Evolutionary conservation across 2,113 vertebrate species (phyloP).

Genomic region (Nothobranchius furzeri): DNA sequence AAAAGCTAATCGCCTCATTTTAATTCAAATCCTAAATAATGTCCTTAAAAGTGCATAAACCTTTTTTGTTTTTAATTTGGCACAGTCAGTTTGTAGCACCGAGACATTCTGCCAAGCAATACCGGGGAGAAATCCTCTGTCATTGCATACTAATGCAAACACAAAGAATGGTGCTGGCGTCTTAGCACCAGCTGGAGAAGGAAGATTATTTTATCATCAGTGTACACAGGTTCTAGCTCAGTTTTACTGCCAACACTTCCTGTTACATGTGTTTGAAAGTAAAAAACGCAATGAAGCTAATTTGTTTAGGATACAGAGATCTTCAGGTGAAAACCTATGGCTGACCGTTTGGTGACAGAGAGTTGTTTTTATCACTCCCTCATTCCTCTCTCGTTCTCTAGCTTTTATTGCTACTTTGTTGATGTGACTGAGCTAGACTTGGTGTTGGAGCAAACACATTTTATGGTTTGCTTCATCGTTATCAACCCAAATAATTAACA

Average conservation of each 20-base stretch:
- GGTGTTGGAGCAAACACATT: slow-evolving; percentile 23
- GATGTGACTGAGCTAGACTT: slow-evolving; percentile 13
- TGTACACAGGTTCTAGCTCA: slow-evolving; percentile 41
- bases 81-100: slow-evolving; percentile 65
- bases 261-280: slow-evolving; percentile 24
- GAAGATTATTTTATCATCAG: slow-evolving; percentile 67
- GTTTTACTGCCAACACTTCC: slow-evolving; percentile 41
- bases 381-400: slow-evolving; percentile 6
- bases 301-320: slow-evolving; percentile 41
- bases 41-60: slow-evolving; percentile 42
- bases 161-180: slow-evolving; percentile 47
- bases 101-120: slow-evolving; percentile 47
- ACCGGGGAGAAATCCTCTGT: slow-evolving; percentile 35
- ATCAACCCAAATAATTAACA: slow-evolving; percentile 1
- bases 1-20: slow-evolving; percentile 22
- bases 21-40: slow-evolving; percentile 28
- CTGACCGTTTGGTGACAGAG: slow-evolving; percentile 24
- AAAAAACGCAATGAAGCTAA: slow-evolving; percentile 40
- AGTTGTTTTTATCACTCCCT: too few relatives aligned
- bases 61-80: slow-evolving; percentile 50
- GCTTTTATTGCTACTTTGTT: slow-evolving; percentile 38
- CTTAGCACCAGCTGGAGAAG: slow-evolving; percentile 62
- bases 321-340: slow-evolving; percentile 44
- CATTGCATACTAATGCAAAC: slow-evolving; percentile 47
- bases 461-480: slow-evolving; percentile 30